Percentiles rank a stretch among this genome's conserved stretches.
Conservation (phyloP, 2,797 vertebrate species). For the Anomalospiza imberbis region DNA sequence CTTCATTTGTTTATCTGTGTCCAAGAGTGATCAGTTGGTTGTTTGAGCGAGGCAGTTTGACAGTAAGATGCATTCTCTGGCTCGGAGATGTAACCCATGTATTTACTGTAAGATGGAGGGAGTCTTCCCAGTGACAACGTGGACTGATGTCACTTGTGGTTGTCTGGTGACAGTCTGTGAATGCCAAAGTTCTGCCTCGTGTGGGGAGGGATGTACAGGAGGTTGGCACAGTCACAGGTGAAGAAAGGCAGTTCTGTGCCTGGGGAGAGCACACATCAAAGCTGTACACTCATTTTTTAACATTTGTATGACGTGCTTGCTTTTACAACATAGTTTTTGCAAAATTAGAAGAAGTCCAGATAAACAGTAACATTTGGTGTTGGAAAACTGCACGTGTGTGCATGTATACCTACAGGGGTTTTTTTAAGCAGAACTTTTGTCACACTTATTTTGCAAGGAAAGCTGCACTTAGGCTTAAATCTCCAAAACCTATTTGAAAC, state of each 20-base stretch:
- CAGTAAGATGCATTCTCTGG: not conserved
- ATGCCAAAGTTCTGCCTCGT: not conserved
- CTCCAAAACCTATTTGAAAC: not conserved
- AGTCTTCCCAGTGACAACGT: not conserved
- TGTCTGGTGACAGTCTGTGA: not conserved
- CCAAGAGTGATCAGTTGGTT: too few relatives aligned
- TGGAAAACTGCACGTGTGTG: accelerated
- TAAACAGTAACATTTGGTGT: not conserved
- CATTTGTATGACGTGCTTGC: not conserved
- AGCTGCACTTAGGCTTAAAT: not conserved
- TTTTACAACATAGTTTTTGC: not conserved
- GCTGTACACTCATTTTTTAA: not conserved
- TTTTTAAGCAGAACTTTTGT: not conserved
- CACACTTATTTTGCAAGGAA: not conserved
- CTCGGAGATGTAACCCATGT: not conserved
- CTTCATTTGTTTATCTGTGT: not conserved
- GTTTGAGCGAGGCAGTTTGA: not conserved
- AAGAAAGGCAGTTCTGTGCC: not conserved
- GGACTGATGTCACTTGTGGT: not conserved
- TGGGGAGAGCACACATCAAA: not conserved
- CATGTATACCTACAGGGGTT: accelerated
- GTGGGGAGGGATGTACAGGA: not conserved
- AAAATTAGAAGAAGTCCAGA: not conserved
- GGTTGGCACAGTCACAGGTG: not conserved
- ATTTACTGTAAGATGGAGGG: not conserved